Evolutionary conservation across 1,140 invertebrate species (phyloP).

Genomic region (Drosophila tristis): DNA sequence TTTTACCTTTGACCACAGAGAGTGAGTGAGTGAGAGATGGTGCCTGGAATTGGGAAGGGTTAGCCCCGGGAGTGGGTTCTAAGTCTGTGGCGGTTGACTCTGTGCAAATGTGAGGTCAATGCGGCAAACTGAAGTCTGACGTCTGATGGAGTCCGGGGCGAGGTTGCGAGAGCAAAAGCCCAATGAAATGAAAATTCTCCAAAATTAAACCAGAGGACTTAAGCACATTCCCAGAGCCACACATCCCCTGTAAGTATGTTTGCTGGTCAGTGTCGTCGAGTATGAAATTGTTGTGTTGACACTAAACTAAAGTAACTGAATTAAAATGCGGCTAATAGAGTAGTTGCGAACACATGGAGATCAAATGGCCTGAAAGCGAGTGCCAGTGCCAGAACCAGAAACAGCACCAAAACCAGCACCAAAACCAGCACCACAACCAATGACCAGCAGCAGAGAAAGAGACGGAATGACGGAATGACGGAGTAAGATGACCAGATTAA

Average conservation of each 20-base stretch:
- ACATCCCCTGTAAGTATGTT: constrained; percentile 1
- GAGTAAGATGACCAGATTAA: constrained; percentile 53
- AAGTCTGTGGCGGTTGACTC: constrained; percentile 22
- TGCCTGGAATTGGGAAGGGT: not conserved
- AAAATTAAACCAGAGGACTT: constrained; percentile 59
- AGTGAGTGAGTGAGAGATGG: constrained; percentile 16
- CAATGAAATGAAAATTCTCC: constrained; percentile 65
- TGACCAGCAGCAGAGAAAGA: too few relatives aligned
- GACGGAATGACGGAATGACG: constrained; percentile 6
- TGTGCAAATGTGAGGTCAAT: constrained; percentile 76
- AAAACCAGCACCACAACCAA: not conserved
- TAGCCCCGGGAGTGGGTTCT: not conserved
- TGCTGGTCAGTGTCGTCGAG: constrained; percentile 62
- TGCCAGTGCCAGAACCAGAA: not conserved
- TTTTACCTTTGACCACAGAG: constrained; percentile 80
- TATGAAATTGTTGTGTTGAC: constrained; percentile 82
- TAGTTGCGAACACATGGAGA: constrained; percentile 74
- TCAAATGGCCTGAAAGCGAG: constrained; percentile 31
- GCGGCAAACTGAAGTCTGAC: constrained; percentile 60
- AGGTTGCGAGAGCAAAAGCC: not conserved
- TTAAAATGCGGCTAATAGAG: constrained; percentile 82
- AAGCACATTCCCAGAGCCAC: constrained; percentile 39
- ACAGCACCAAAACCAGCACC: not conserved
- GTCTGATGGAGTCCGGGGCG: constrained; percentile 14
- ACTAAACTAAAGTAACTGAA: constrained; percentile 83